Evolutionary conservation across 2,113 vertebrate species (phyloP), one percentile per base, ranked within the genome.

Genomic region (Benitochromis conjunctus): DNA sequence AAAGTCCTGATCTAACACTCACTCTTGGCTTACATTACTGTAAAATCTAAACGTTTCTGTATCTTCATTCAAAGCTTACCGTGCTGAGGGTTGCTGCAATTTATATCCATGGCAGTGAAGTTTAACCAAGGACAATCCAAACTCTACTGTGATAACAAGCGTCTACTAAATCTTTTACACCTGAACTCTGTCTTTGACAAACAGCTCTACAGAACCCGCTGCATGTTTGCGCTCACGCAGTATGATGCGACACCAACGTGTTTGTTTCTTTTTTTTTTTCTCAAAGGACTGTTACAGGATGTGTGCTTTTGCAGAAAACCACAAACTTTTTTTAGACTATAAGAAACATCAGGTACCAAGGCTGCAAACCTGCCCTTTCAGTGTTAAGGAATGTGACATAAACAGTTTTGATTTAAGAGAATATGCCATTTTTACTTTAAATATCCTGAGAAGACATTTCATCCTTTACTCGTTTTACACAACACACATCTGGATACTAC

Each of bases 241-340:
- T 85, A 56, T 57, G 16, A 57, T 19, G 43, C 16, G 19, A 13
- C 31, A 43, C 24, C n/a, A 19, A 8, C 13, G 54, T 9, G 18
- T 19, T 6, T 12, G 3, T n/a, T n/a, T n/a, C 77, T 36, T 66
- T 87, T 53, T 41, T 53, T 41, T 80, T 53, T 57, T 58, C 9
- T 62, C 43, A 60, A 43, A 57, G 18, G 43, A 21, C 21, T 78
- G 82, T 82, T 31, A 91, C 94, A 95, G 95, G 94, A 95, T 94
- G 94, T 94, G 84, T 86, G 91, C 90, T 94, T 90, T 82, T 95
- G 96, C 95, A 95, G 69, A 91, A 95, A 96, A 92, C 96, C 96
- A 94, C 96, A 94, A 81, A 18, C 55, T 51, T 79, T 69, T 71
- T 82, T 69, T 55, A 79, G 57, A 77, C 29, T 46, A 26, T n/a